phyloP scores from a whole-genome alignment of 2,797 vertebrate species.

The Urophycis tenuis region DNA sequence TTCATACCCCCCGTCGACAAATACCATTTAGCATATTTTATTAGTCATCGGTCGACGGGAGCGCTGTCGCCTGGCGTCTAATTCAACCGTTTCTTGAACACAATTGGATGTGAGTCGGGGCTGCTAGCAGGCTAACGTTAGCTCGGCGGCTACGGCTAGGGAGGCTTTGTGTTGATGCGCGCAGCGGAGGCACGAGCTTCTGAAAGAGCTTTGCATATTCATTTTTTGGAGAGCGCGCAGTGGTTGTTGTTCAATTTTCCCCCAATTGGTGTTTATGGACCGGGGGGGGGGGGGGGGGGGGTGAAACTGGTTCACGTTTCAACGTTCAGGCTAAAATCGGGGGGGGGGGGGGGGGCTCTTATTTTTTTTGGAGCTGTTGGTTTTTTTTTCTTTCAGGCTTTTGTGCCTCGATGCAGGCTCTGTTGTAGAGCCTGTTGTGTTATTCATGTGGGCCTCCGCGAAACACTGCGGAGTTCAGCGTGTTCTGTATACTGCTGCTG shows the following conservation, averaged over 20 bases:
- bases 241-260: constrained; percentile 35
- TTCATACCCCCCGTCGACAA: constrained; percentile 71
- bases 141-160: constrained; percentile 62
- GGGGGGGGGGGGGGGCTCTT: too few species aligned
- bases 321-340: background rate
- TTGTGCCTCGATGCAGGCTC: constrained; percentile 66
- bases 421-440: constrained; percentile 68
- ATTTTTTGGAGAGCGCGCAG: constrained; percentile 56
- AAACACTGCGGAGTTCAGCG: constrained; percentile 66
- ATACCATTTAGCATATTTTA: constrained; percentile 87
- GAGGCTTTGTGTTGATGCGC: constrained; percentile 69
- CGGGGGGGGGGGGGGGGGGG: too few species aligned
- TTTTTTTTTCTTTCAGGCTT: constrained; percentile 59
- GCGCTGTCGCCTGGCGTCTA: constrained; percentile 35
- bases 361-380: constrained; percentile 52
- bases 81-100: constrained; percentile 42
- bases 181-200: constrained; percentile 45
- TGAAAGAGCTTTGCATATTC: constrained; percentile 76
- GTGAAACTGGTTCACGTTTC: background rate
- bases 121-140: constrained; percentile 60
- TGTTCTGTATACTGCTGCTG: constrained; percentile 40
- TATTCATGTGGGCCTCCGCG: constrained; percentile 74
- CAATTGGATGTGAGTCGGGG: constrained; percentile 55
- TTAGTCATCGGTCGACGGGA: constrained; percentile 56
- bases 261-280: background rate